phyloP scores from a whole-genome alignment of 2,888 invertebrate species.

The Sinohyriopsis cumingii region DNA sequence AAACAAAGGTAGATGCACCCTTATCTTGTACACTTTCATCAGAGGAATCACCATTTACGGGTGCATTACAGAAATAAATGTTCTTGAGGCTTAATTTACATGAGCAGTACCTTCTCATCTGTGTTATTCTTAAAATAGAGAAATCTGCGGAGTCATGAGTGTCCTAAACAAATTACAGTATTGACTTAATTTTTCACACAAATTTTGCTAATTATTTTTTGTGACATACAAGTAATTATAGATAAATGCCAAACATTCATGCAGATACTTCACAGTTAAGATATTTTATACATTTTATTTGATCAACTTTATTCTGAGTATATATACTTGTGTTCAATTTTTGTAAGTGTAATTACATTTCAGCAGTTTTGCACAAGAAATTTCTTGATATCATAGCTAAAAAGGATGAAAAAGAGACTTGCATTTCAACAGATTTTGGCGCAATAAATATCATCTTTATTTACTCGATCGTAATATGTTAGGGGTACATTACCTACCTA shows the following conservation, averaged over 20 bases:
- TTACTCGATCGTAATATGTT: too few relatives aligned
- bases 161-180: too few relatives aligned
- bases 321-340: too few relatives aligned
- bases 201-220: background rate
- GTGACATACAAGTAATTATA: background rate
- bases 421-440: too few relatives aligned
- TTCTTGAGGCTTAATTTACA: background rate
- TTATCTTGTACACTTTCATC: background rate
- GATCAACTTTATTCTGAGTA: slow-evolving; percentile 1
- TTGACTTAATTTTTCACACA: too few relatives aligned
- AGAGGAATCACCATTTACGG: background rate
- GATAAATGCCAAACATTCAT: background rate
- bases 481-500: too few relatives aligned
- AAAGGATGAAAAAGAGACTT: slow-evolving; percentile 9
- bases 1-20: slow-evolving; percentile 21
- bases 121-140: background rate
- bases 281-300: background rate
- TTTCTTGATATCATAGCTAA: background rate
- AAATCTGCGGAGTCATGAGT: too few relatives aligned
- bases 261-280: slow-evolving; percentile 1
- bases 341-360: too few relatives aligned
- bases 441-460: background rate
- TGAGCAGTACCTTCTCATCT: background rate
- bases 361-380: too few relatives aligned
- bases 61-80: too few relatives aligned